A percentile compares a stretch with the other conserved stretches of the same genome.
These are phyloP conservation scores for Brachyrhaphis roseni DNA, from an alignment of 2,797 vertebrate genomes.

Conservation along the genomic window DNA sequence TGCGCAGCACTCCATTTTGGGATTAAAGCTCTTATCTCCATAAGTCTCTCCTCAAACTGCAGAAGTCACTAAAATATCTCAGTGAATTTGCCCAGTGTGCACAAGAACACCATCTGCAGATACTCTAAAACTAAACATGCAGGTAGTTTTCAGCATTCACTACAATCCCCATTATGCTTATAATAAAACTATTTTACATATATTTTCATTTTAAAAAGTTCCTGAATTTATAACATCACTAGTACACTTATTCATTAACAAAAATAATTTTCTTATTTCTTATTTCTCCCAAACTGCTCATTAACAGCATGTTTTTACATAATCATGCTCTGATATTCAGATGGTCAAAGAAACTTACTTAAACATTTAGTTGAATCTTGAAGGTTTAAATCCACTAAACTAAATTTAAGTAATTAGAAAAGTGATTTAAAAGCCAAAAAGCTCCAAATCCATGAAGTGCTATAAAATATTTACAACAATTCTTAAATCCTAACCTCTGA, in stretches of 20 bases:
- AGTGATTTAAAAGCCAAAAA: neutral
- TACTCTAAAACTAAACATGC: constrained; percentile 3
- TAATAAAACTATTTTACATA: neutral
- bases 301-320: neutral
- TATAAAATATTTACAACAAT: neutral
- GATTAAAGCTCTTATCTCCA: constrained; percentile 44
- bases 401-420: neutral
- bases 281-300: neutral
- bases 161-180: constrained; percentile 1
- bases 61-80: constrained; percentile 28
- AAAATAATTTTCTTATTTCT: neutral
- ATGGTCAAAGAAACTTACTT: constrained; percentile 8
- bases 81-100: constrained; percentile 8
- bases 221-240: neutral
- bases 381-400: neutral
- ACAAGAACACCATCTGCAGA: constrained; percentile 15
- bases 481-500: neutral
- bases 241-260: neutral
- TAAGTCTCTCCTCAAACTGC: constrained; percentile 25
- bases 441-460: neutral
- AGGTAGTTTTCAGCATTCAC: neutral
- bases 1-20: constrained; percentile 11
- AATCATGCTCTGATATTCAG: neutral
- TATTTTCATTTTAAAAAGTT: neutral
- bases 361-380: neutral